Conservation (phyloP, 2,888 invertebrate species). For the Trichopoda pennipes region DNA sequence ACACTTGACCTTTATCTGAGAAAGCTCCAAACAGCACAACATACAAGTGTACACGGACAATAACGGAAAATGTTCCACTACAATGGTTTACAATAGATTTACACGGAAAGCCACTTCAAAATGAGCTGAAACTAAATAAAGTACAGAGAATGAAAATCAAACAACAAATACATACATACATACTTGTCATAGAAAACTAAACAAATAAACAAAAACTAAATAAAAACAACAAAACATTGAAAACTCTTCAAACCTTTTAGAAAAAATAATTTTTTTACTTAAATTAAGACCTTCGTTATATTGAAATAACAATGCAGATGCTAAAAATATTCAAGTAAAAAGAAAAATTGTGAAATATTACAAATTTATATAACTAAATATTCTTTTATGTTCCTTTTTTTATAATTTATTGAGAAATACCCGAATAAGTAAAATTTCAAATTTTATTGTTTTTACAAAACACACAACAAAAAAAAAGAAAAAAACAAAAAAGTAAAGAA, state of each 20-base stretch:
- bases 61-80: slow-evolving; percentile 44
- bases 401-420: background rate
- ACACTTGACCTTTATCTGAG: slow-evolving; percentile 55
- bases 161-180: slow-evolving; percentile 19
- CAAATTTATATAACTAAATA: slow-evolving; percentile 13
- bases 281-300: background rate
- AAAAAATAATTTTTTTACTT: slow-evolving; percentile 18
- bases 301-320: slow-evolving; percentile 8
- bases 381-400: background rate
- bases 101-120: slow-evolving; percentile 53
- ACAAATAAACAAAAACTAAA: slow-evolving; percentile 26
- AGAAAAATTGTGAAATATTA: slow-evolving; percentile 23
- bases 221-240: slow-evolving; percentile 19
- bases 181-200: slow-evolving; percentile 54
- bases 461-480: no score
- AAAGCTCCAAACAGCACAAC: slow-evolving; percentile 26
- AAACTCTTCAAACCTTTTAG: slow-evolving; percentile 45
- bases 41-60: slow-evolving; percentile 25
- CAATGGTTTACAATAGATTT: slow-evolving; percentile 52
- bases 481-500: no score
- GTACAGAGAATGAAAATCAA: background rate
- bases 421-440: slow-evolving; percentile 1
- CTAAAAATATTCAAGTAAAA: slow-evolving; percentile 14
- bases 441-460: no score
- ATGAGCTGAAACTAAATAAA: slow-evolving; percentile 34